Conservation (phyloP, 2,888 invertebrate genomes). For the Epiblema foenella region DNA sequence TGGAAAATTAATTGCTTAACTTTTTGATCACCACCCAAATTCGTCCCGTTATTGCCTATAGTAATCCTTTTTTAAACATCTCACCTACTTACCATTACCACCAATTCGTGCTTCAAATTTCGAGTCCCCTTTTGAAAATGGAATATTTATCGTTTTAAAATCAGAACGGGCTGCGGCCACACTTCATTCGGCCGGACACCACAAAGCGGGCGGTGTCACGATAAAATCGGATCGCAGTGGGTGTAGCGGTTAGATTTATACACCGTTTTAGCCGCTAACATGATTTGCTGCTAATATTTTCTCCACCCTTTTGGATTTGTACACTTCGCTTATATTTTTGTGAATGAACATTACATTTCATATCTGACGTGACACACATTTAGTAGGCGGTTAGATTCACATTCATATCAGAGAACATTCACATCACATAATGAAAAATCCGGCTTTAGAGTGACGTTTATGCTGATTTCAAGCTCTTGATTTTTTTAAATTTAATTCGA, state of each 20-base stretch:
- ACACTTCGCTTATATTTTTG: background rate
- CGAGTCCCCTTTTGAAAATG: slow-evolving; percentile 48
- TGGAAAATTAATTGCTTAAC: background rate
- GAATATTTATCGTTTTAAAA: slow-evolving; percentile 71
- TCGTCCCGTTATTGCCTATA: background rate
- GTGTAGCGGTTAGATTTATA: slow-evolving; percentile 76
- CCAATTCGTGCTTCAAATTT: slow-evolving; percentile 28
- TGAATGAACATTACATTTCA: background rate
- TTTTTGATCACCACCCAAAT: background rate
- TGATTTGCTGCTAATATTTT: slow-evolving; percentile 71
- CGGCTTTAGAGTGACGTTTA: too few species aligned
- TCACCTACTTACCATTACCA: slow-evolving; percentile 21
- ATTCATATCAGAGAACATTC: too few species aligned
- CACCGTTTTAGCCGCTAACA: slow-evolving; percentile 72
- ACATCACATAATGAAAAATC: too few species aligned
- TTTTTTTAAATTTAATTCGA: too few species aligned
- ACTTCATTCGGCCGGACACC: slow-evolving; percentile 69
- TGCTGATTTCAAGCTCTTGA: too few species aligned
- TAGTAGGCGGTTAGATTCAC: too few species aligned
- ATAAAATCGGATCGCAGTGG: slow-evolving; percentile 68
- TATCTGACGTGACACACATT: too few species aligned
- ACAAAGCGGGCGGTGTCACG: slow-evolving; percentile 65
- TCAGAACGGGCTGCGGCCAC: slow-evolving; percentile 65
- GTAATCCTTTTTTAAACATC: slow-evolving; percentile 14
- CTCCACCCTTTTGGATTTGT: slow-evolving; percentile 48